Conservation (phyloP, 1,140 invertebrate species). For the Octopus sinensis region DNA sequence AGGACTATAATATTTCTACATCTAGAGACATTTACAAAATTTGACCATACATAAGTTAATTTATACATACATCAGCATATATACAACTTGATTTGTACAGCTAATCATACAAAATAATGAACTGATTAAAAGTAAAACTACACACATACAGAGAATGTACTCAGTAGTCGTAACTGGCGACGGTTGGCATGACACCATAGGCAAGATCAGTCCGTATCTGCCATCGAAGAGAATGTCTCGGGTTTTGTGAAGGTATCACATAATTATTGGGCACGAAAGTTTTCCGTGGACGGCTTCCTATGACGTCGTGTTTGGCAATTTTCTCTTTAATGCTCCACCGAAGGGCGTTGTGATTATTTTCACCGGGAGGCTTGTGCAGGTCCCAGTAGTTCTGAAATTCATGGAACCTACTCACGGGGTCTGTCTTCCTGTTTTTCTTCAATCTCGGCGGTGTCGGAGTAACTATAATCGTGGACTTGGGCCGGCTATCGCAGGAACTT, state of each 20-base stretch:
- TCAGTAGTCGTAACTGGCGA: no score
- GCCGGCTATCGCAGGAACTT: neutral
- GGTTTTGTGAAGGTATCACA: constrained; percentile 52
- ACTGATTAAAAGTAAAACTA: no score
- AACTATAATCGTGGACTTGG: constrained; percentile 33
- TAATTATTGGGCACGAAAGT: constrained; percentile 50
- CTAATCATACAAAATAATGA: no score
- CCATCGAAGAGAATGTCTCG: constrained; percentile 50
- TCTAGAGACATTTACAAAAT: no score
- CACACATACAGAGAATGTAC: no score
- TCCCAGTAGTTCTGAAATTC: constrained; percentile 48
- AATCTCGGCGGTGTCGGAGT: constrained; percentile 40
- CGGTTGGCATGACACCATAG: constrained; percentile 41
- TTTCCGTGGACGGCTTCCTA: constrained; percentile 47
- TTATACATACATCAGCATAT: no score
- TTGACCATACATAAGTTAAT: no score
- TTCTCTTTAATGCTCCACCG: constrained; percentile 54
- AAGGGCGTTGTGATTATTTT: constrained; percentile 51
- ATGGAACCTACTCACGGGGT: constrained; percentile 49
- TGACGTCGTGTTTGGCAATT: constrained; percentile 50
- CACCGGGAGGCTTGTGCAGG: constrained; percentile 44
- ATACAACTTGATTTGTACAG: no score
- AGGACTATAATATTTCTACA: no score
- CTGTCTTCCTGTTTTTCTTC: constrained; percentile 41
- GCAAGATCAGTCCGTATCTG: constrained; percentile 50